Evolutionary conservation across 2,888 invertebrate genomes (phyloP), one percentile per base, ranked within the genome.

Genomic region (Ethmia dodecea): DNA sequence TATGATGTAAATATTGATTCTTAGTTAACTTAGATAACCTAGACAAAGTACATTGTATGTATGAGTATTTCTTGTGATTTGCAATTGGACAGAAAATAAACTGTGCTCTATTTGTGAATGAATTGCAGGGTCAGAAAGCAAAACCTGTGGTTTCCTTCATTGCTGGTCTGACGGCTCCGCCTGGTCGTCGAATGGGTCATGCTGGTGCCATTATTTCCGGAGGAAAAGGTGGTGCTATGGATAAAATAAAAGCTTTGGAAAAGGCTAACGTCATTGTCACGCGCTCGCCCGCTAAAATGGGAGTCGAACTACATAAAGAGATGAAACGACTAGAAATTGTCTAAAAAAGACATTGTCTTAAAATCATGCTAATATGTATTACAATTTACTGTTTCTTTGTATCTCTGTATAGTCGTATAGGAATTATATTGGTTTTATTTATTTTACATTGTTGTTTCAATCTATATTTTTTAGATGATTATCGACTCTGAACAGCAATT

Each of bases 201-300:
- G 99, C 99, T 41, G 99, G 99, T 51, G 99, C 99, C 48, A 99
- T 99, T 61, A 99, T 99, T 69, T 96, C 98, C 1, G 99, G 99
- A 10, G 99, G 99, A 31, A 98, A 98, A 76, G 99, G 99, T 45
- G 98, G 97, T 35, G 99, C 99, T 38, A 93, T 95, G 83, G 98
- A 98, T 69, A 99, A 99, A 88, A 99, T 99, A 51, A 93, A 94
- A 59, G 98, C 99, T 38, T 86, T 99, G 43, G 94, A 94, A 83
- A 93, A 92, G 37, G 98, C 98, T 47, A 96, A 96, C 54, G 98
- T 98, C 13, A 92, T 95, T 60, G 98, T 99, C 8, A 96, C 97
- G 22, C 93, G 93, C 79, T 98, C 97, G 52, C 98, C 98, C 9
- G 98, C 98, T 45, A 94, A 97, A 86, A 96, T 99, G 95, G 98